phyloP scores from a whole-genome alignment of 2,797 vertebrate species.

The Valencia hispanica region DNA sequence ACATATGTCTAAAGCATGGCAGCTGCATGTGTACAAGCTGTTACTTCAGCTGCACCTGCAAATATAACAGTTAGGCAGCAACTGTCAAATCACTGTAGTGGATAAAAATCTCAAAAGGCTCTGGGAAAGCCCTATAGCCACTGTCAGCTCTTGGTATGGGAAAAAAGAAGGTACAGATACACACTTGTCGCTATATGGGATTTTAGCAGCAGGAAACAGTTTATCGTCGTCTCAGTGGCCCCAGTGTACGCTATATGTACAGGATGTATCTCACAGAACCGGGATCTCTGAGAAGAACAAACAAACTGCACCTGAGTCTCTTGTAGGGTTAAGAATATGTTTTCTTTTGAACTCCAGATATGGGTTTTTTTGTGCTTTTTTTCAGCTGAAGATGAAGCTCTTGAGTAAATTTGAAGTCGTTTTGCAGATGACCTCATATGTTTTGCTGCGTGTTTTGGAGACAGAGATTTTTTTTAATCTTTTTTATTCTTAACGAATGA shows the following conservation, averaged over 20 bases:
- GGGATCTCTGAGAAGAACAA: conserved; percentile 18
- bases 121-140: background rate
- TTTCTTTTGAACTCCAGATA: background rate
- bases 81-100: background rate
- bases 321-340: conserved; percentile 17
- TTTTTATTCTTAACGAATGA: background rate
- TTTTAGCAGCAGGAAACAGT: conserved; percentile 41
- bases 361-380: background rate
- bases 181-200: background rate
- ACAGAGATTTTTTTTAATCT: background rate
- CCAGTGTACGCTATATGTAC: conserved; percentile 25
- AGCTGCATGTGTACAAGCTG: background rate
- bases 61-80: background rate
- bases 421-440: background rate
- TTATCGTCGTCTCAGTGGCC: conserved; percentile 7
- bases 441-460: background rate
- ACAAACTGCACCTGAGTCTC: conserved; percentile 17
- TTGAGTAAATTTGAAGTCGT: background rate
- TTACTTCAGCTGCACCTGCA: conserved; percentile 2
- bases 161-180: conserved; percentile 24
- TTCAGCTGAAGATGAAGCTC: background rate
- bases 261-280: conserved; percentile 28
- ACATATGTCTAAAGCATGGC: background rate
- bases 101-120: background rate
- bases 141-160: conserved; percentile 6